Evolutionary conservation across 2,797 vertebrate genomes (phyloP).

Genomic region (Gallinago stenura): DNA sequence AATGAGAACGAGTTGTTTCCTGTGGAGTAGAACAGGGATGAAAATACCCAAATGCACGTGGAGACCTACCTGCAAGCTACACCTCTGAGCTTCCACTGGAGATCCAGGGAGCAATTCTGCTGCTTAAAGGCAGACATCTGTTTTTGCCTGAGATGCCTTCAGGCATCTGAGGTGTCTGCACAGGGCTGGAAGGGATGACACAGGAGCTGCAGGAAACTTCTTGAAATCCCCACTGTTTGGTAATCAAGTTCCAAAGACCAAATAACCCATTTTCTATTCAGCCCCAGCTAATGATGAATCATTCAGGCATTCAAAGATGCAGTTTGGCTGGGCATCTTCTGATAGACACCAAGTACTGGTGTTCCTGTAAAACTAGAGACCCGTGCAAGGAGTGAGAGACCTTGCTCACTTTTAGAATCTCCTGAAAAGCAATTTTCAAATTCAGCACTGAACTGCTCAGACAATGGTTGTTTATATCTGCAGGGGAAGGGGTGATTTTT

Average conservation of each 20-base stretch:
- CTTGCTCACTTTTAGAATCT: not conserved
- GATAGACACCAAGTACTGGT: not conserved
- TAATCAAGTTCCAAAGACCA: not conserved
- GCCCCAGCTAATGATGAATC: not conserved
- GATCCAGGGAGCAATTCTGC: not conserved
- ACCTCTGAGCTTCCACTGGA: not conserved
- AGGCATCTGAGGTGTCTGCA: not conserved
- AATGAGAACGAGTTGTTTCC: not conserved
- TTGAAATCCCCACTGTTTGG: not conserved
- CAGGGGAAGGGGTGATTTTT: not conserved
- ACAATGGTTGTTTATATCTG: not conserved
- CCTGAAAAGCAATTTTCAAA: not conserved
- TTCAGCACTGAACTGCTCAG: not conserved
- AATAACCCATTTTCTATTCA: not conserved
- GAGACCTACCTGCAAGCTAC: not conserved
- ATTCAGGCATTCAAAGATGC: not conserved
- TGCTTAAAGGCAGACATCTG: conserved; percentile 8
- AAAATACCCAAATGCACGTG: not conserved
- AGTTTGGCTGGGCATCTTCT: not conserved
- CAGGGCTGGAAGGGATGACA: not conserved
- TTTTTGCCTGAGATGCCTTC: not conserved
- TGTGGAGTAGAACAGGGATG: not conserved
- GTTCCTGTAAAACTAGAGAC: not conserved
- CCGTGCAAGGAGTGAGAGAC: not conserved
- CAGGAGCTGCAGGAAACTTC: not conserved